Evolutionary conservation across 2,797 vertebrate species (phyloP).

Genomic region (Sphenopsis melanotis): DNA sequence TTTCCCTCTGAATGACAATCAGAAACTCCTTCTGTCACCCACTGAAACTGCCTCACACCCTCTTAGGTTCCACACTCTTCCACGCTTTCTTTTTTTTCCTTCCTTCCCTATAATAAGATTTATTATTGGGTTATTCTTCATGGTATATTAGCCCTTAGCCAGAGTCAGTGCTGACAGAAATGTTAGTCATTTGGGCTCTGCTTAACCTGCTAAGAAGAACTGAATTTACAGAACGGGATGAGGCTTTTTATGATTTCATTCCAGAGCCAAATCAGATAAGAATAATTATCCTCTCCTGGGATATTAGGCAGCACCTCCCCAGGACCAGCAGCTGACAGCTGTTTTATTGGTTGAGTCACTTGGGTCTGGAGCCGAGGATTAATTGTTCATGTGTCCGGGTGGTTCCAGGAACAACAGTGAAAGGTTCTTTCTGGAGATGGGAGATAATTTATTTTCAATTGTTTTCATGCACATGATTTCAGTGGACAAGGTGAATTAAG

Average conservation of each 20-base stretch:
- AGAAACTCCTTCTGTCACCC: neutral
- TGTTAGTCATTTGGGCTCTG: slow-evolving; percentile 79
- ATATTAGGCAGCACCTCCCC: slow-evolving; percentile 81
- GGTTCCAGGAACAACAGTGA: slow-evolving; percentile 64
- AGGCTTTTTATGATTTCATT: slow-evolving; percentile 90
- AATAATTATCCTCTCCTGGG: slow-evolving; percentile 89
- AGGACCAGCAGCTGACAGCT: slow-evolving; percentile 75
- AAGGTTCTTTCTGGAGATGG: slow-evolving; percentile 73
- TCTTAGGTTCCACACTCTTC: slow-evolving; percentile 13
- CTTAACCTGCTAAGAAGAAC: slow-evolving; percentile 81
- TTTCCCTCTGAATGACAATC: neutral
- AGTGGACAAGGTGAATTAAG: slow-evolving; percentile 38
- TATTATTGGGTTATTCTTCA: slow-evolving; percentile 70
- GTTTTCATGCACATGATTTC: slow-evolving; percentile 57
- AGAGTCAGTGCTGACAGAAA: slow-evolving; percentile 66
- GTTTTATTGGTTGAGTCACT: slow-evolving; percentile 74
- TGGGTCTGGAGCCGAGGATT: slow-evolving; percentile 70
- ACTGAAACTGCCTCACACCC: neutral
- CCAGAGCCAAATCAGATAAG: slow-evolving; percentile 91
- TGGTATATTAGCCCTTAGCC: slow-evolving; percentile 67
- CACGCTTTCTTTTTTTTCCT: neutral
- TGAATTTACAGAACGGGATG: slow-evolving; percentile 77
- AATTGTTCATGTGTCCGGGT: slow-evolving; percentile 74
- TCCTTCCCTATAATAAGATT: slow-evolving; percentile 47
- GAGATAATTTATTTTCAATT: slow-evolving; percentile 73